Percentiles rank a stretch among this genome's conserved stretches.
phyloP scores from a whole-genome alignment of 2,113 vertebrate species.

The Thermophis baileyi region DNA sequence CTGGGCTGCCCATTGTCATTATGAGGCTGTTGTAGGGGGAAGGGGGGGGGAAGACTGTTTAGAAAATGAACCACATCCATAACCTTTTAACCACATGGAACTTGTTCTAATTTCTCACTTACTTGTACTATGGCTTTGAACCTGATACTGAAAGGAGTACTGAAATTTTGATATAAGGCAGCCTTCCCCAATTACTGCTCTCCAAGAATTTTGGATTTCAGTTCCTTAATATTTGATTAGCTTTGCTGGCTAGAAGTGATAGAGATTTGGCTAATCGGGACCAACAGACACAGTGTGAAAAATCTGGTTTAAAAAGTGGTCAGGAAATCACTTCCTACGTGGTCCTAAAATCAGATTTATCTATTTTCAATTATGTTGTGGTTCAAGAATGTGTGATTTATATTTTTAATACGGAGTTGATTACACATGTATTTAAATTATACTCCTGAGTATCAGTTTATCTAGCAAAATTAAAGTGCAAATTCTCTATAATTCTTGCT shows the following conservation, averaged over 20 bases:
- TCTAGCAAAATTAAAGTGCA: not conserved
- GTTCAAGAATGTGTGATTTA: slow-evolving; percentile 52
- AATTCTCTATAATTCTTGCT: not conserved
- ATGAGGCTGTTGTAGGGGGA: not conserved
- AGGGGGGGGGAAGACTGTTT: not conserved
- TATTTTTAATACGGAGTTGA: slow-evolving; percentile 51
- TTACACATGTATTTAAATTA: slow-evolving; percentile 28
- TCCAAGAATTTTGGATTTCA: not conserved
- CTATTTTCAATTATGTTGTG: slow-evolving; percentile 40
- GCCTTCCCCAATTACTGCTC: not conserved
- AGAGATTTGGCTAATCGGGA: not conserved
- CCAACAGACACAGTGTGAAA: not conserved
- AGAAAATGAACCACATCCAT: not conserved
- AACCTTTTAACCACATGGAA: not conserved
- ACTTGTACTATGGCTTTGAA: not conserved
- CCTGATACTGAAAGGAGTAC: not conserved
- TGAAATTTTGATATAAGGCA: not conserved
- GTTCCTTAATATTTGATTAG: not conserved
- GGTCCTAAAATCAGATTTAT: slow-evolving; percentile 47
- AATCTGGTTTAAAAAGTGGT: not conserved
- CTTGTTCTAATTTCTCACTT: not conserved
- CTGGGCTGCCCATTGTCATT: not conserved
- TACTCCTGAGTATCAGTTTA: slow-evolving; percentile 24
- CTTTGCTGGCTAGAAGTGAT: not conserved
- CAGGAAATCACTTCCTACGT: not conserved